Percentiles rank a stretch among this genome's conserved stretches.
Evolutionary conservation across 2,888 invertebrate species (phyloP).

Genomic region (Sicus ferrugineus): DNA sequence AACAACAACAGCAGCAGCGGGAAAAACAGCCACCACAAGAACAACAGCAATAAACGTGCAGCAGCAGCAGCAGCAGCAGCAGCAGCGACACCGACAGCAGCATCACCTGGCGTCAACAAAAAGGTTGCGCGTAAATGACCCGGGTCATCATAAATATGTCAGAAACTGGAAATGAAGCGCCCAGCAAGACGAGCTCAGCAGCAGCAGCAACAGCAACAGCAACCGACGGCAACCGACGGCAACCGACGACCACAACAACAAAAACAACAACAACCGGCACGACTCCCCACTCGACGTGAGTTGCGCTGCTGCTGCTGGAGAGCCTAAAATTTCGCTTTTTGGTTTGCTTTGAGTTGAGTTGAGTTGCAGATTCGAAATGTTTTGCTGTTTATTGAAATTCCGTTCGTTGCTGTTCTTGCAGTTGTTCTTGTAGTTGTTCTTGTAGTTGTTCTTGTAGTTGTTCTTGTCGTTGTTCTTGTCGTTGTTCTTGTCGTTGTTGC

Average conservation of each 20-base stretch:
- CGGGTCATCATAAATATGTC: conserved; percentile 65
- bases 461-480: conserved; percentile 28
- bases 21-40: not conserved
- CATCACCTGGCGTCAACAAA: conserved; percentile 58
- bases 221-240: conserved; percentile 22
- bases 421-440: not conserved
- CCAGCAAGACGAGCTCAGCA: conserved; percentile 48
- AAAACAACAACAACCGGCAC: conserved; percentile 27
- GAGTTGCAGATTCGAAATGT: not conserved
- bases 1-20: conserved; percentile 18
- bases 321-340: conserved; percentile 39
- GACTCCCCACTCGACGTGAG: conserved; percentile 11
- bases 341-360: not conserved
- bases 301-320: too few species aligned
- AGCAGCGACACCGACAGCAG: too few species aligned
- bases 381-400: conserved; percentile 5
- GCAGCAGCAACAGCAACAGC: conserved; percentile 16
- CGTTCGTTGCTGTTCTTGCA: conserved; percentile 4
- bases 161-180: conserved; percentile 62
- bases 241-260: conserved; percentile 12
- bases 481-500: conserved; percentile 26
- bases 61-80: too few species aligned
- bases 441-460: conserved; percentile 8
- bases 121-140: conserved; percentile 64
- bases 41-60: not conserved